These are phyloP conservation scores for Anas flavirostris DNA, from an alignment of 2,797 vertebrate genomes.

Conservation along the genomic window DNA sequence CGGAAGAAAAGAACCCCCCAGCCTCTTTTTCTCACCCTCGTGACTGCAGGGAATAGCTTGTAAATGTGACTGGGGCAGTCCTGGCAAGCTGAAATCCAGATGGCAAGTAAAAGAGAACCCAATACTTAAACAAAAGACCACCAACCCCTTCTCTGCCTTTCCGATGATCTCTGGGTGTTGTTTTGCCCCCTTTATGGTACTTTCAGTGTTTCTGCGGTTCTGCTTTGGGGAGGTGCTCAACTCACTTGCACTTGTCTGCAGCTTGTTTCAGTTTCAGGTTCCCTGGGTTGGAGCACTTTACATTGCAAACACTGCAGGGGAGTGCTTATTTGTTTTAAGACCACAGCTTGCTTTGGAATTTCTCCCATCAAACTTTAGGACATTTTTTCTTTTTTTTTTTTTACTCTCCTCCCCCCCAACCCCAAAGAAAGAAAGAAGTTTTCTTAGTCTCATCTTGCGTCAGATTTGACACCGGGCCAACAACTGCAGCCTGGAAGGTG, in stretches of 20 bases:
- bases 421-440: neutral
- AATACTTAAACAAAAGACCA: neutral
- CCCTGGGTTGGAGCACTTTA: neutral
- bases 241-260: neutral
- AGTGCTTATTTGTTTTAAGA: neutral
- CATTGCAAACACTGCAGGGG: neutral
- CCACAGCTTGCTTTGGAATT: conserved; percentile 43
- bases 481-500: neutral
- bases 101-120: neutral
- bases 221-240: neutral
- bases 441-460: conserved; percentile 29
- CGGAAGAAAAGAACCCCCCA: neutral
- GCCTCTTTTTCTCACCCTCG: neutral
- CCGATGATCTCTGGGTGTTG: neutral
- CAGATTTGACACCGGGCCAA: conserved; percentile 11
- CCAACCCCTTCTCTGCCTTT: neutral
- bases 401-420: neutral
- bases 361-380: neutral
- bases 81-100: neutral
- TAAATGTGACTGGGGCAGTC: neutral
- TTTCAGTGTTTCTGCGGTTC: neutral
- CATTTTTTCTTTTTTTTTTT: neutral
- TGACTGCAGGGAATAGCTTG: neutral
- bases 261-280: neutral
- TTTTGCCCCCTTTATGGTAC: neutral